These are phyloP conservation scores for Phoenicopterus ruber DNA, from an alignment of 2,113 vertebrate genomes.

Conservation along the genomic window DNA sequence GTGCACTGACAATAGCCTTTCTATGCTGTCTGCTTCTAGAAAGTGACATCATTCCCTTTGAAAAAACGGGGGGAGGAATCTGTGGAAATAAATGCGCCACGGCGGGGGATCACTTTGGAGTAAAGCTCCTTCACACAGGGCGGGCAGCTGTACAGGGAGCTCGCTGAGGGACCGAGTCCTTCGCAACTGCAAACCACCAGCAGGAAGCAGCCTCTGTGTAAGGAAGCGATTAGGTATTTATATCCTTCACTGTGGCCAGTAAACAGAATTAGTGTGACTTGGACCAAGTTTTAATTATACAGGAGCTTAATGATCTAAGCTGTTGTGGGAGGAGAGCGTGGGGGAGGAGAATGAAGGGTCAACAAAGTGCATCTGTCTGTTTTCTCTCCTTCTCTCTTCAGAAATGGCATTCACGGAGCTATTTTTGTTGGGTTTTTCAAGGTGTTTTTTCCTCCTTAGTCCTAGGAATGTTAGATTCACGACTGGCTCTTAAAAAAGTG, in stretches of 20 bases:
- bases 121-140: background rate
- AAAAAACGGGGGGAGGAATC: background rate
- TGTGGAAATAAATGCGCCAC: background rate
- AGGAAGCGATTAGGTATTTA: constrained; percentile 74
- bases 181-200: constrained; percentile 53
- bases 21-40: background rate
- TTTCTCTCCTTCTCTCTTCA: constrained; percentile 7
- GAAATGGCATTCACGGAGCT: background rate
- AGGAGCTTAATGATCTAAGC: constrained; percentile 74
- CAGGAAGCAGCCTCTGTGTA: constrained; percentile 71
- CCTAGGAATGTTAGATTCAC: background rate
- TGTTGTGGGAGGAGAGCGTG: constrained; percentile 69
- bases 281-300: constrained; percentile 76
- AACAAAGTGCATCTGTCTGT: constrained; percentile 49
- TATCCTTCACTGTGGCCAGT: constrained; percentile 67
- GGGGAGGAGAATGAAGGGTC: constrained; percentile 60
- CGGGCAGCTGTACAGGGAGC: background rate
- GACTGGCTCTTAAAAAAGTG: background rate
- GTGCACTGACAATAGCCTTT: background rate
- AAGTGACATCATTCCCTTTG: background rate
- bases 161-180: background rate
- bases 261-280: constrained; percentile 69
- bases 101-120: background rate
- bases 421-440: background rate
- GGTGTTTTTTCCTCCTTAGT: background rate